A percentile compares a stretch with the other conserved stretches of the same genome.
Evolutionary conservation across 2,797 vertebrate species (phyloP).

Genomic region (Danio albolineatus): DNA sequence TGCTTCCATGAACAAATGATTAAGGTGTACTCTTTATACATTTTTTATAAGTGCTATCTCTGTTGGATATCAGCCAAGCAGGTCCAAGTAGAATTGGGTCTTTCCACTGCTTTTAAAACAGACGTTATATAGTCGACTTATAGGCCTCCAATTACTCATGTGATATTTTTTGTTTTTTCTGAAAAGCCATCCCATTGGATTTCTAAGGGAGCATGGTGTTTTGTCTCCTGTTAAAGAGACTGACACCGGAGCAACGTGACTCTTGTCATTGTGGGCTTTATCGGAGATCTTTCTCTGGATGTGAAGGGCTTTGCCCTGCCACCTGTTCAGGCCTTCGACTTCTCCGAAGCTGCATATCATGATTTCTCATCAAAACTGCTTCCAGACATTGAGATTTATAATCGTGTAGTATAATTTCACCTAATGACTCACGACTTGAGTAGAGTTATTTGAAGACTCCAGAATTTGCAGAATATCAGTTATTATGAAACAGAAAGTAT

Average conservation of each 20-base stretch:
- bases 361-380: conserved; percentile 55
- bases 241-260: conserved; percentile 62
- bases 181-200: conserved; percentile 56
- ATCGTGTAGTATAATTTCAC: conserved; percentile 25
- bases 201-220: conserved; percentile 58
- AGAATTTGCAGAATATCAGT: too few species aligned
- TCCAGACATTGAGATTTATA: conserved; percentile 58
- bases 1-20: conserved; percentile 75
- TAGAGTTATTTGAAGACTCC: neutral
- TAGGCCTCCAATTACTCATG: conserved; percentile 42
- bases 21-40: conserved; percentile 76
- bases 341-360: conserved; percentile 53
- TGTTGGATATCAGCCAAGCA: conserved; percentile 74
- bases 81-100: conserved; percentile 66
- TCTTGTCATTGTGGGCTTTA: conserved; percentile 68
- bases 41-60: conserved; percentile 79
- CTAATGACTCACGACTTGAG: neutral
- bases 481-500: neutral
- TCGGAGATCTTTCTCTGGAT: conserved; percentile 66
- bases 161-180: conserved; percentile 47
- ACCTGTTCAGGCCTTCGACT: conserved; percentile 62
- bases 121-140: conserved; percentile 55
- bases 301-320: conserved; percentile 67
- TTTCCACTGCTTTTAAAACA: conserved; percentile 66
- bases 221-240: conserved; percentile 60